Evolutionary conservation across 2,113 vertebrate species (phyloP).

Genomic region (Brevimyrus niger): DNA sequence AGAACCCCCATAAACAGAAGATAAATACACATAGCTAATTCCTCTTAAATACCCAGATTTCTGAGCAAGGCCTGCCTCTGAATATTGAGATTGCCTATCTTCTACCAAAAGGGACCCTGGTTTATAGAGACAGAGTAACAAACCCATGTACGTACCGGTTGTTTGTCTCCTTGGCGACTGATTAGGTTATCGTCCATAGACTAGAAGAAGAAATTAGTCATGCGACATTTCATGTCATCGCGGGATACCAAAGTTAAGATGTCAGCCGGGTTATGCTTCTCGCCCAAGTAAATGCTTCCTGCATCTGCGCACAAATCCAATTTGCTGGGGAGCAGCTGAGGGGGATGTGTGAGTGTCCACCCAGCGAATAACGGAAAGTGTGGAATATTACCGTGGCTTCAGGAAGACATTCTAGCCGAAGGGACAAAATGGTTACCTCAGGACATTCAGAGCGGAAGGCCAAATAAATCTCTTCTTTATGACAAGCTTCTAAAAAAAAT

Average conservation of each 20-base stretch:
- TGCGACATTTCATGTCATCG: constrained; percentile 47
- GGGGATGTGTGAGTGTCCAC: neutral
- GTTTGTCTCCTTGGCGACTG: constrained; percentile 47
- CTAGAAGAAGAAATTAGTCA: constrained; percentile 62
- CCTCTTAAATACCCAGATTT: neutral
- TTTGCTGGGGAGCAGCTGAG: neutral
- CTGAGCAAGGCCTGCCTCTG: neutral
- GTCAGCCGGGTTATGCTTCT: constrained; percentile 41
- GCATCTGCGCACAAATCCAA: neutral
- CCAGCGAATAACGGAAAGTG: neutral
- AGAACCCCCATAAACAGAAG: neutral
- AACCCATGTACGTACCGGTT: constrained; percentile 27
- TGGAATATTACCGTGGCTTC: neutral
- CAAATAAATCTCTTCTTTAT: neutral
- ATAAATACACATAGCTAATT: neutral
- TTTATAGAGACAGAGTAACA: neutral
- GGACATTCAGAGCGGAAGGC: neutral
- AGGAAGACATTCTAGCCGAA: neutral
- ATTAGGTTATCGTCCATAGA: constrained; percentile 62
- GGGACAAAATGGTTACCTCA: neutral
- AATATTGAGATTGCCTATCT: neutral
- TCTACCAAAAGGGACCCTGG: neutral
- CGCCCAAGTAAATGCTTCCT: constrained; percentile 1
- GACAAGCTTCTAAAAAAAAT: neutral
- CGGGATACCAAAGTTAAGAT: constrained; percentile 57